Conservation (phyloP, 2,113 vertebrate species). For the Halichoeres trimaculatus region DNA sequence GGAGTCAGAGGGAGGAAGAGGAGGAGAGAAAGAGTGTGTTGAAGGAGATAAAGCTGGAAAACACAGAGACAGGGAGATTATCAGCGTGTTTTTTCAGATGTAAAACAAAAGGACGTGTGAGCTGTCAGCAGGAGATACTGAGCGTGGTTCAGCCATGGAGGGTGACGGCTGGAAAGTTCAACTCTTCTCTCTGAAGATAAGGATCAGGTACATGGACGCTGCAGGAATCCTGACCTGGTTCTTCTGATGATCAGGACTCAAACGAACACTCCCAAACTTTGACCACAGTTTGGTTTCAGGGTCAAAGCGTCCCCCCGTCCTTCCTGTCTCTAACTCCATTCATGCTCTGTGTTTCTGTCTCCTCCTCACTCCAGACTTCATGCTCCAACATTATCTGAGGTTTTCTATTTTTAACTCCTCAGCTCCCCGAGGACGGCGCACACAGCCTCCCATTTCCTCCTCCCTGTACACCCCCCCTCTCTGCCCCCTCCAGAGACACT, state of each 20-base stretch:
- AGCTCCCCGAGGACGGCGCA: slow-evolving; percentile 51
- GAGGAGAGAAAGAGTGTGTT: too few relatives aligned
- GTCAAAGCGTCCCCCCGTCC: too few relatives aligned
- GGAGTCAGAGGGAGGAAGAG: too few relatives aligned
- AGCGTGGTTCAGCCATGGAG: not conserved
- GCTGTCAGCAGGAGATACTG: slow-evolving; percentile 13
- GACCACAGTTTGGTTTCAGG: too few relatives aligned
- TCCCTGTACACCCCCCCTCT: slow-evolving; percentile 7
- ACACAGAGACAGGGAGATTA: not conserved
- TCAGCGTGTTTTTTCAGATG: slow-evolving; percentile 8
- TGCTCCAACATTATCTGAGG: slow-evolving; percentile 29
- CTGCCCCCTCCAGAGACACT: not conserved
- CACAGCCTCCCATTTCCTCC: slow-evolving; percentile 52
- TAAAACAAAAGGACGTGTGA: slow-evolving; percentile 5
- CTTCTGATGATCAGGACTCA: too few relatives aligned
- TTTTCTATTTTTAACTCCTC: slow-evolving; percentile 56
- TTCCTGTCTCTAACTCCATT: not conserved
- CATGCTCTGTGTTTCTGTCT: not conserved
- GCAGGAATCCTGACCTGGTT: too few relatives aligned
- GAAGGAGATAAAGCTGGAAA: too few relatives aligned
- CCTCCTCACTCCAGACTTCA: slow-evolving; percentile 2
- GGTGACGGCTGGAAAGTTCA: not conserved
- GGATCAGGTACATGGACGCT: too few relatives aligned
- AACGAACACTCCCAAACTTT: too few relatives aligned
- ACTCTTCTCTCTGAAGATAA: not conserved